These are phyloP conservation scores for Picus viridis DNA, from an alignment of 2,797 vertebrate genomes.

Conservation along the genomic window DNA sequence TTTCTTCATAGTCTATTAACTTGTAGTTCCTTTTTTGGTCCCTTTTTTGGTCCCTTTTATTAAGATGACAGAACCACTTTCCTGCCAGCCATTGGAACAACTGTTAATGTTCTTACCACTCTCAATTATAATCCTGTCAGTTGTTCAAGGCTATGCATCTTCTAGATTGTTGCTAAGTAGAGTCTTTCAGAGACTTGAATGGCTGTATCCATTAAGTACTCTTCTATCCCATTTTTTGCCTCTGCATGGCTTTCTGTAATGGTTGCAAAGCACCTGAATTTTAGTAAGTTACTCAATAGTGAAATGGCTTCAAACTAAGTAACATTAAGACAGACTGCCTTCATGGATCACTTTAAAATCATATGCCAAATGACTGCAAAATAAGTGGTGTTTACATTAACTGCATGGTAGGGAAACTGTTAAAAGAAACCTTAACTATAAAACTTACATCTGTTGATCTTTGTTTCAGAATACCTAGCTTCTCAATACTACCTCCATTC, in stretches of 20 bases:
- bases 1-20: neutral
- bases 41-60: too few relatives aligned
- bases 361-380: neutral
- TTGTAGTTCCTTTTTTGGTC: neutral
- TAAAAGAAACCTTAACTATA: neutral
- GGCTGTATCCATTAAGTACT: neutral
- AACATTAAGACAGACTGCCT: neutral
- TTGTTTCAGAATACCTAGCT: neutral
- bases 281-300: neutral
- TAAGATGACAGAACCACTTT: neutral
- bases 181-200: neutral
- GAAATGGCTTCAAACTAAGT: neutral
- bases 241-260: neutral
- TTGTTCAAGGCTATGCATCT: neutral
- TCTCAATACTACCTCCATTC: neutral
- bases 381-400: neutral
- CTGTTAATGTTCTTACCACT: neutral
- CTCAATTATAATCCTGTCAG: neutral
- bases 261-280: neutral
- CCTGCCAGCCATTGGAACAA: neutral
- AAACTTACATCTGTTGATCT: neutral
- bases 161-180: neutral
- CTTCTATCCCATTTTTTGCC: neutral
- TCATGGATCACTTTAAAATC: accelerated
- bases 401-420: neutral